Evolutionary conservation across 2,797 vertebrate genomes (phyloP), one percentile per base, ranked within the genome.

Genomic region (Molossus molossus): DNA sequence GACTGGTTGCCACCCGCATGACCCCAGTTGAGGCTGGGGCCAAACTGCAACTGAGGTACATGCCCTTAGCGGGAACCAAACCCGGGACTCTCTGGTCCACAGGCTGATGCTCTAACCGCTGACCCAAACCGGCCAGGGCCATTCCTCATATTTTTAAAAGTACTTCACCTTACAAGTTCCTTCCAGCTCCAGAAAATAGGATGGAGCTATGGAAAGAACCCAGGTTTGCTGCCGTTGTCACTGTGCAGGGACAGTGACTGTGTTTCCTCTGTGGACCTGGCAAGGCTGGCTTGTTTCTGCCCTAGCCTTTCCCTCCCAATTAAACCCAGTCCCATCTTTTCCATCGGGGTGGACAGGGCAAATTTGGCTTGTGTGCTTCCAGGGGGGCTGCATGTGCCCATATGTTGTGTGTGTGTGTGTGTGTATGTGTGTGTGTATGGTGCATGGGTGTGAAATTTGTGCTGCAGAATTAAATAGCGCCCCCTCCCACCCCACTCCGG

Each of bases 201-300:
- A 53, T 5, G 29, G 62, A 14, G 12, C 21, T 13, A 1, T 1
- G 0, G 37, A 2, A 53, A 40, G 73, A 88, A 69, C 27, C 58
- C 5, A 5, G 55, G 72, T 25, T 14, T 9, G n/a, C 57, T 53
- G 69, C 45, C 21, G 1, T 60, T 33, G 50, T 10, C 18, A 1
- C 45, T 15, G 65, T n/a, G n/a, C 25, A 9, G 48, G 72, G 10
- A 69, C 27, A 6, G 33, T 2, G 48, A 37, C 55, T 1, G 1
- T 0, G 3, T 58, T 12, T 50, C 62, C 21, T 60, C 53, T 27
- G 45, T 6, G 18, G 48, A 3, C 13, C 45, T 0, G 7, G 21
- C 12, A 6, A 53, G 64, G 50, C 21, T 33, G n/a, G 18, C 21
- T 15, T 1, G 4, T 48, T 81, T 18, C 85, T 75, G 50, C 37